Conservation (phyloP, 2,113 vertebrate species). For the Calyptomena viridis region DNA sequence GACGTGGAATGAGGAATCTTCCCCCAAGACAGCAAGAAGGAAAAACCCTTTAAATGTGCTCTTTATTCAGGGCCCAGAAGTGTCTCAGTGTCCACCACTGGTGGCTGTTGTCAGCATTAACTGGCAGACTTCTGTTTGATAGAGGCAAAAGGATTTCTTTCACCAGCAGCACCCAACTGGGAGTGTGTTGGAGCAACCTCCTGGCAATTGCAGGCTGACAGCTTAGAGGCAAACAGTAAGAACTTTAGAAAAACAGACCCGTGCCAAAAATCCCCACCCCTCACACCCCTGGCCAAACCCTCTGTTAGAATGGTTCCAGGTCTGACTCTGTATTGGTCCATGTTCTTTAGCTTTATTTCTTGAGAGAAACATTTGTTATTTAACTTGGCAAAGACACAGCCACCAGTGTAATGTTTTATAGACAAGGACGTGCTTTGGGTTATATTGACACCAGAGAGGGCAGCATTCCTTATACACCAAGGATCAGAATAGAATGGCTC, state of each 20-base stretch:
- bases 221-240: not conserved
- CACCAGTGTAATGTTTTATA: not conserved
- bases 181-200: not conserved
- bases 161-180: not conserved
- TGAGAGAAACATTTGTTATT: not conserved
- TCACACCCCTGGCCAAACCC: not conserved
- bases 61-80: not conserved
- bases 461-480: not conserved
- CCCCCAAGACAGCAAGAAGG: not conserved
- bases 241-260: not conserved
- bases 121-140: not conserved
- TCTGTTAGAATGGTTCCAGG: not conserved
- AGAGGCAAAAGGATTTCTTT: not conserved
- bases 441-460: not conserved
- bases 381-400: not conserved
- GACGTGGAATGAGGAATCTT: not conserved
- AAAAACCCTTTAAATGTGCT: not conserved
- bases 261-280: fast-evolving
- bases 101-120: not conserved
- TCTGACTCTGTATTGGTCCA: not conserved
- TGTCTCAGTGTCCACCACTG: not conserved
- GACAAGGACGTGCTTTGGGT: not conserved
- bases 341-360: not conserved
- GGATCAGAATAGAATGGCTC: not conserved
- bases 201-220: not conserved